Conservation (phyloP, 2,797 vertebrate species). For the Platalea minor region DNA sequence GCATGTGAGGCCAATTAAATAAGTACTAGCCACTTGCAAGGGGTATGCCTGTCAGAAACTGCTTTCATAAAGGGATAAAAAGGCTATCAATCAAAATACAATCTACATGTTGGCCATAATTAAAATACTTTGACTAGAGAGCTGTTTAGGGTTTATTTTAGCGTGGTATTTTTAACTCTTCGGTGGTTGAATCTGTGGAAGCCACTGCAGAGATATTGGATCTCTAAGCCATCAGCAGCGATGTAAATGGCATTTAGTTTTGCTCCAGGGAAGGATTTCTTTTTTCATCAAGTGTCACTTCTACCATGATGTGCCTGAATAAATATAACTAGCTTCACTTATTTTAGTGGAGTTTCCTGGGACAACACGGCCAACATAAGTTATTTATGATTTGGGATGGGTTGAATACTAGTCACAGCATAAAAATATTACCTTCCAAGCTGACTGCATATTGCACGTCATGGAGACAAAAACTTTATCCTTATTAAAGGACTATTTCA, state of each 20-base stretch:
- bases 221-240: neutral
- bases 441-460: neutral
- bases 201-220: neutral
- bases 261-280: neutral
- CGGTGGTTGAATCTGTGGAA: neutral
- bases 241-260: constrained; percentile 20
- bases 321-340: neutral
- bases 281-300: constrained; percentile 11
- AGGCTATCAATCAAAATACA: neutral
- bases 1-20: neutral
- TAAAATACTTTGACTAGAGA: neutral
- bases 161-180: neutral
- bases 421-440: neutral
- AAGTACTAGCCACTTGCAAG: neutral
- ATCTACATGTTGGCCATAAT: neutral
- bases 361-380: neutral
- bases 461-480: neutral
- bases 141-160: neutral
- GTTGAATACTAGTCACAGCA: neutral
- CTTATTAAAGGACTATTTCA: neutral
- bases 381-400: neutral
- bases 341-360: neutral
- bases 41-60: neutral
- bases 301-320: neutral
- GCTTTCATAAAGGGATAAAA: constrained; percentile 8